These are phyloP conservation scores for Drosophila miranda DNA, from an alignment of 1,140 invertebrate species.

Conservation along the genomic window DNA sequence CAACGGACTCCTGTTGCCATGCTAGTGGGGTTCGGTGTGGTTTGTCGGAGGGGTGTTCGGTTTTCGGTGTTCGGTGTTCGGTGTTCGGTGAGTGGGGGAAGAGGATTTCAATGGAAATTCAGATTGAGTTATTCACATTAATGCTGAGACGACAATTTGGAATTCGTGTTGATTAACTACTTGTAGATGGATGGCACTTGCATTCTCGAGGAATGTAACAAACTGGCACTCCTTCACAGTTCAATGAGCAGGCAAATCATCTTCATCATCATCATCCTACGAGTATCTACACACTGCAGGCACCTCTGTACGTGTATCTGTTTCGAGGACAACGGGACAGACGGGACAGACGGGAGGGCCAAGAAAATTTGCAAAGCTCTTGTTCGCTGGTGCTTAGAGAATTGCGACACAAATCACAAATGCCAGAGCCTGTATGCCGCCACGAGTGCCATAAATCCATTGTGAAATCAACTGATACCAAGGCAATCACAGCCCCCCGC, in stretches of 20 bases:
- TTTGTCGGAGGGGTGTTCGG: background rate
- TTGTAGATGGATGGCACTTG: constrained; percentile 8
- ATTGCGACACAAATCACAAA: constrained; percentile 71
- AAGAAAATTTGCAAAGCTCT: constrained; percentile 51
- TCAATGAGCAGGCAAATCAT: constrained; percentile 36
- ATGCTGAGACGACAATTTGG: constrained; percentile 30
- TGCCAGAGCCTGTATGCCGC: constrained; percentile 67
- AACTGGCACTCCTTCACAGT: constrained; percentile 38
- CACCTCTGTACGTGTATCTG: background rate
- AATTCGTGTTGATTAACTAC: constrained; percentile 34
- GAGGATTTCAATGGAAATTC: constrained; percentile 32
- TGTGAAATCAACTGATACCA: constrained; percentile 67
- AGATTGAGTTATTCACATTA: constrained; percentile 52
- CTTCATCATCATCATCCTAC: constrained; percentile 3
- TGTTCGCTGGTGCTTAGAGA: constrained; percentile 45
- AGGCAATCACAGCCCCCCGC: background rate
- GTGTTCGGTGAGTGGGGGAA: constrained; percentile 29
- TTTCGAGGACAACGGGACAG: background rate
- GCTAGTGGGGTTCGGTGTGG: constrained; percentile 29
- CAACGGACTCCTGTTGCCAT: constrained; percentile 71
- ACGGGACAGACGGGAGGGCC: background rate
- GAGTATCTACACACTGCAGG: background rate
- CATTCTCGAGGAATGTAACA: constrained; percentile 27
- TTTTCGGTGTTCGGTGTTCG: constrained; percentile 3
- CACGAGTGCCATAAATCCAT: constrained; percentile 74